Percentiles rank a stretch among this genome's conserved stretches.
phyloP scores from a whole-genome alignment of 1,140 invertebrate genomes.

The Trichogramma pretiosum region DNA sequence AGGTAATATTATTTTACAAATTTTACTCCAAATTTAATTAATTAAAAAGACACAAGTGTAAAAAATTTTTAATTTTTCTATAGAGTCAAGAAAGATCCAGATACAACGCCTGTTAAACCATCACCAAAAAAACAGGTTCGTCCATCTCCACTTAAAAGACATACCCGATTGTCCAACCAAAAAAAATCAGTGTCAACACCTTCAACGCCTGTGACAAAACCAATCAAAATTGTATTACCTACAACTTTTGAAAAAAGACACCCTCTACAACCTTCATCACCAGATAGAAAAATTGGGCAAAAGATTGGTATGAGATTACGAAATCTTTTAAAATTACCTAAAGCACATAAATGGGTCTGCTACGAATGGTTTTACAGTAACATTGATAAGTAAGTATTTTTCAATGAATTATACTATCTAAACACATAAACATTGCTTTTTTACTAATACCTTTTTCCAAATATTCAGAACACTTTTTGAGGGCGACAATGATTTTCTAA shows the following conservation, averaged over 20 bases:
- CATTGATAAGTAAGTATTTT: slow-evolving; percentile 67
- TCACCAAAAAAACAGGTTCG: slow-evolving; percentile 47
- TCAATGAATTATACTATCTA: background rate
- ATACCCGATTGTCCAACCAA: slow-evolving; percentile 38
- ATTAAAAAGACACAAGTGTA: background rate
- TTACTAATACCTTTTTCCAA: slow-evolving; percentile 4
- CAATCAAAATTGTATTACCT: slow-evolving; percentile 43
- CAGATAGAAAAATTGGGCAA: slow-evolving; percentile 73
- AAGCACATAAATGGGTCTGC: slow-evolving; percentile 98
- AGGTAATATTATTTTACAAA: slow-evolving; percentile 26
- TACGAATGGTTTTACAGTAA: slow-evolving; percentile 99
- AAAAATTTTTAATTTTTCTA: slow-evolving; percentile 18
- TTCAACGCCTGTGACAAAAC: slow-evolving; percentile 40
- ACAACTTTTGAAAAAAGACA: slow-evolving; percentile 35
- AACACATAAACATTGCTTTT: background rate
- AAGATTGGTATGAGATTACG: slow-evolving; percentile 81
- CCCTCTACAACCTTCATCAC: slow-evolving; percentile 43
- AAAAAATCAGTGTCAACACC: slow-evolving; percentile 24
- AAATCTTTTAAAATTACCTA: slow-evolving; percentile 95
- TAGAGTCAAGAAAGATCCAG: slow-evolving; percentile 43
- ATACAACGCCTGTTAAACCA: slow-evolving; percentile 27
- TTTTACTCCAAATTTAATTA: background rate
- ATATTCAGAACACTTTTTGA: slow-evolving; percentile 75
- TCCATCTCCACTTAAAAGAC: slow-evolving; percentile 53
- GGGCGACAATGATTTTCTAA: slow-evolving; percentile 94